Conservation (phyloP, 2,113 vertebrate species). For the Apteryx mantelli region DNA sequence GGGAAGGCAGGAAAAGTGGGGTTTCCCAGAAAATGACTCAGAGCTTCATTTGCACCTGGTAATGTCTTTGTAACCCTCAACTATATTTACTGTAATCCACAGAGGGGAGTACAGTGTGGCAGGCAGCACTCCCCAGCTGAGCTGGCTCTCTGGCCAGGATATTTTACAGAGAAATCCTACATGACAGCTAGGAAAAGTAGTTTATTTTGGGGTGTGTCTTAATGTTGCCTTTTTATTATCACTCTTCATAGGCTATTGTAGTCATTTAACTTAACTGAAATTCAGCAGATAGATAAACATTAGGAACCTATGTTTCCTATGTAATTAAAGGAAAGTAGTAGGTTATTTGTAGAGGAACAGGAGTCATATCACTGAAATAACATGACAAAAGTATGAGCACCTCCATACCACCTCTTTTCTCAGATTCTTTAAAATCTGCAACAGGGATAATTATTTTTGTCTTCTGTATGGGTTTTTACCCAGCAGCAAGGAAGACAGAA, state of each 20-base stretch:
- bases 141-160: background rate
- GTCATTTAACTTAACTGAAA: background rate
- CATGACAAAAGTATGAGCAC: background rate
- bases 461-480: background rate
- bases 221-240: background rate
- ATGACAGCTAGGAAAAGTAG: background rate
- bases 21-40: background rate
- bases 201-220: background rate
- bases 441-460: background rate
- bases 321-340: background rate
- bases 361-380: background rate
- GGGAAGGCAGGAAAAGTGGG: background rate
- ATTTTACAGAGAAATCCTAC: background rate
- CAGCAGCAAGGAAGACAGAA: background rate
- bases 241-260: background rate
- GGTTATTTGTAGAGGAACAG: background rate
- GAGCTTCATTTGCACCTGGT: background rate
- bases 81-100: background rate
- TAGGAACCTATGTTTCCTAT: background rate
- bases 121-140: background rate
- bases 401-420: background rate
- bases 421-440: background rate
- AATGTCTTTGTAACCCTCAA: rapidly evolving
- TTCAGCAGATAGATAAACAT: background rate
- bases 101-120: background rate